Evolutionary conservation across 2,113 vertebrate genomes (phyloP).

Genomic region (Chlamydotis undulata): DNA sequence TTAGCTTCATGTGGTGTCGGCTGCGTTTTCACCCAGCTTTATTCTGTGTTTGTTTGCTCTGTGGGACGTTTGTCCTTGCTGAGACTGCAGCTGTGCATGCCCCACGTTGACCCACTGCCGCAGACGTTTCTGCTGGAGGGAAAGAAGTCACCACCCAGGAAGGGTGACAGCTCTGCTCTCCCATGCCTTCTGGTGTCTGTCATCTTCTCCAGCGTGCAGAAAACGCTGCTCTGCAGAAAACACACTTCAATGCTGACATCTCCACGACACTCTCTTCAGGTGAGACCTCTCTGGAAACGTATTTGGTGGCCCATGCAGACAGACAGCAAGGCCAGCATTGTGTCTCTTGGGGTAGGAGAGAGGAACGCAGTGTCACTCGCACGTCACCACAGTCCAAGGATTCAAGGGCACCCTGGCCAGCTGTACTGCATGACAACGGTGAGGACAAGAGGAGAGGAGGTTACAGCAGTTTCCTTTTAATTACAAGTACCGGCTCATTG

Average conservation of each 20-base stretch:
- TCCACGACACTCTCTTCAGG: accelerated
- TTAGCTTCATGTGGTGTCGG: conserved; percentile 12
- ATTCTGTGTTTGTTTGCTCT: background rate
- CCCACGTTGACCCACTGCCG: background rate
- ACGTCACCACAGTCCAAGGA: background rate
- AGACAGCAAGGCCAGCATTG: background rate
- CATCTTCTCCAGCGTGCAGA: accelerated
- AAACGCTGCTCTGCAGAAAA: background rate
- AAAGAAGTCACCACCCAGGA: background rate
- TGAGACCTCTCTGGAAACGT: background rate
- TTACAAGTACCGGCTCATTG: background rate
- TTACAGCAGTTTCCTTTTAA: background rate
- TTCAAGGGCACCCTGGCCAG: background rate
- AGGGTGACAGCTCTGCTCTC: background rate
- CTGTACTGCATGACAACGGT: background rate
- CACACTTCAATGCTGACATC: accelerated
- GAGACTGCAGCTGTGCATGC: background rate
- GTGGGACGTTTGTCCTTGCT: conserved; percentile 12
- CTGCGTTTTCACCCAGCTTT: conserved; percentile 25
- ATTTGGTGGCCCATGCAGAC: background rate
- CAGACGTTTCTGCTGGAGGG: background rate
- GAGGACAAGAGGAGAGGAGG: background rate
- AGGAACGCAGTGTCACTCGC: background rate
- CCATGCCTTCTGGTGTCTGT: background rate
- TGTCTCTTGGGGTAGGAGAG: background rate